Conservation (phyloP, 2,888 invertebrate genomes). For the Uropetala carovei region DNA sequence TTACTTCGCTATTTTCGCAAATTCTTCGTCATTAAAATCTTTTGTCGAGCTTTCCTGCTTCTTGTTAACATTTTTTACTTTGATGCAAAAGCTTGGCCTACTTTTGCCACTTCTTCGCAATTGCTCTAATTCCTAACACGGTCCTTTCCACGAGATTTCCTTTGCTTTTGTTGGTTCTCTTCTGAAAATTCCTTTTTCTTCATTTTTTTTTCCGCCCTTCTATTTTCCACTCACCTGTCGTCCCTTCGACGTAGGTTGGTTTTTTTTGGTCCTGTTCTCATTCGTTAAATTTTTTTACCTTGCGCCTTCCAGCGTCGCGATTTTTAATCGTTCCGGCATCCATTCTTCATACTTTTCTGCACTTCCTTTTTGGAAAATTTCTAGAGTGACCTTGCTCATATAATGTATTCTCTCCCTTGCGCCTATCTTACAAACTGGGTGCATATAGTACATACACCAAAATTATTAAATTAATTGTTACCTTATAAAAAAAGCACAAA, state of each 20-base stretch:
- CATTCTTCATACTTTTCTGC: too few relatives aligned
- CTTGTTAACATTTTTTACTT: neutral
- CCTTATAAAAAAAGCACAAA: too few relatives aligned
- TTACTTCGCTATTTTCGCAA: neutral
- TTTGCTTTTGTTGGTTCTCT: neutral
- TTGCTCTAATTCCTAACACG: neutral
- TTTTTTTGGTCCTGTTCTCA: neutral
- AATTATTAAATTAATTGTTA: too few relatives aligned
- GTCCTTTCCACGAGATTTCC: constrained; percentile 6
- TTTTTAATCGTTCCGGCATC: too few relatives aligned
- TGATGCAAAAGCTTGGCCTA: constrained; percentile 30
- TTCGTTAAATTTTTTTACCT: too few relatives aligned
- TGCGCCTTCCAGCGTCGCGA: too few relatives aligned
- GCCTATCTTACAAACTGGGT: too few relatives aligned
- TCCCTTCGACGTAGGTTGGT: neutral
- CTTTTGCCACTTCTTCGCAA: constrained; percentile 7
- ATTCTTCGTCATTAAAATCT: neutral
- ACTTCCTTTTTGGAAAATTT: too few relatives aligned
- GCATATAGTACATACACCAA: too few relatives aligned
- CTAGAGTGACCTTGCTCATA: too few relatives aligned
- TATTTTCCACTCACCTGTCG: neutral
- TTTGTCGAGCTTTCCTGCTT: neutral
- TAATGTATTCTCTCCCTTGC: too few relatives aligned
- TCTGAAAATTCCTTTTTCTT: neutral
- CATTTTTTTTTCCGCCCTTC: neutral